Conservation (phyloP, 2,797 vertebrate species). For the Jordanella pulchra region DNA sequence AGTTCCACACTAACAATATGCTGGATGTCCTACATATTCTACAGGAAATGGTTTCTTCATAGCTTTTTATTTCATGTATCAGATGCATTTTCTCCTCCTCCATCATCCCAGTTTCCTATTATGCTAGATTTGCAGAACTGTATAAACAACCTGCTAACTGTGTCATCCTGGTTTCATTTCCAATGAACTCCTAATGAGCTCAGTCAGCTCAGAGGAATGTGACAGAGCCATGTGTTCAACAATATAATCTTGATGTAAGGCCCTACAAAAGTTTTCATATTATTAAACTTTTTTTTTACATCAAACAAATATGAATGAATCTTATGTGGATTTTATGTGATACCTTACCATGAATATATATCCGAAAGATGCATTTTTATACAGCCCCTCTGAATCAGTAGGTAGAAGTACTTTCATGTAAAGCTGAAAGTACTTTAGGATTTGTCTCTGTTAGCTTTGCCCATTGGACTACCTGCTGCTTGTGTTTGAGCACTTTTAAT, state of each 20-base stretch:
- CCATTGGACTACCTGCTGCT: no score
- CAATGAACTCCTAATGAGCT: slow-evolving; percentile 11
- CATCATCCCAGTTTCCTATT: neutral
- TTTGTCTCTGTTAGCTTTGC: no score
- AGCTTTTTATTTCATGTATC: slow-evolving; percentile 4
- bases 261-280: neutral
- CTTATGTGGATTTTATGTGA: neutral
- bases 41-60: neutral
- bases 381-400: neutral
- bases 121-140: slow-evolving; percentile 1
- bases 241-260: neutral
- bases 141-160: neutral
- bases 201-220: slow-evolving; percentile 2
- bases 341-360: neutral
- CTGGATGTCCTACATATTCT: slow-evolving; percentile 8
- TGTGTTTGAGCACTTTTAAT: no score
- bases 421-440: no score
- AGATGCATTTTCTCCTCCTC: neutral
- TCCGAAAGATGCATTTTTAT: neutral
- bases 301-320: neutral
- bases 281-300: neutral
- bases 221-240: slow-evolving; percentile 1
- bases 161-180: slow-evolving; percentile 7
- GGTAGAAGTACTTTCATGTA: neutral
- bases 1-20: slow-evolving; percentile 21